Conservation (phyloP, 2,113 vertebrate genomes). For the Tautogolabrus adspersus region DNA sequence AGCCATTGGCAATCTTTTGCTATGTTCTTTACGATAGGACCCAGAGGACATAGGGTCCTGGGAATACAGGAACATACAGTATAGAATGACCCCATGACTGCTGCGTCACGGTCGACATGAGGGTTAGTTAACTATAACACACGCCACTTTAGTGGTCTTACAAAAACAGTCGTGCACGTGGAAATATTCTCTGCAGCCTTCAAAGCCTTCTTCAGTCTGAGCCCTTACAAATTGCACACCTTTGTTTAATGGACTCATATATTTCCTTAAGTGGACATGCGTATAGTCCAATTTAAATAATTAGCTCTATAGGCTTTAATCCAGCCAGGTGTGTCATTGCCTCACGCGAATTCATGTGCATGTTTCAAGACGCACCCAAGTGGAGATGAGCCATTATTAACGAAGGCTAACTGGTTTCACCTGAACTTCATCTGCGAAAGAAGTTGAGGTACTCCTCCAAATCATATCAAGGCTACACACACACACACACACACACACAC, state of each 20-base stretch:
- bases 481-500: no score
- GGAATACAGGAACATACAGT: not conserved
- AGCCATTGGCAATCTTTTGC: not conserved
- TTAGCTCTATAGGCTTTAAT: not conserved
- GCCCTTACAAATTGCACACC: not conserved
- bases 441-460: no score
- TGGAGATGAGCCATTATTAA: not conserved
- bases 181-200: not conserved
- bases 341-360: no score
- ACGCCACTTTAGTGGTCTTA: not conserved
- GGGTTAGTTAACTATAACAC: not conserved
- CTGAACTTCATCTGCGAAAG: not conserved
- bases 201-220: not conserved
- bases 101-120: not conserved
- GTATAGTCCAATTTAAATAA: not conserved
- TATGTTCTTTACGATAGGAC: not conserved
- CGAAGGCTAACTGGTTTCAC: not conserved
- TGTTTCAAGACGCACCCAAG: not conserved
- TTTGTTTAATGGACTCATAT: not conserved
- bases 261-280: not conserved
- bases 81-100: not conserved
- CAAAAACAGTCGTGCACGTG: not conserved
- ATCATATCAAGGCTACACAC: no score
- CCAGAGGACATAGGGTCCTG: not conserved
- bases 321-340: not conserved